Percentiles rank a stretch among this genome's conserved stretches.
Conservation (phyloP, 53 echinoderm and acorn worm species). For the Arbacia lixula region DNA sequence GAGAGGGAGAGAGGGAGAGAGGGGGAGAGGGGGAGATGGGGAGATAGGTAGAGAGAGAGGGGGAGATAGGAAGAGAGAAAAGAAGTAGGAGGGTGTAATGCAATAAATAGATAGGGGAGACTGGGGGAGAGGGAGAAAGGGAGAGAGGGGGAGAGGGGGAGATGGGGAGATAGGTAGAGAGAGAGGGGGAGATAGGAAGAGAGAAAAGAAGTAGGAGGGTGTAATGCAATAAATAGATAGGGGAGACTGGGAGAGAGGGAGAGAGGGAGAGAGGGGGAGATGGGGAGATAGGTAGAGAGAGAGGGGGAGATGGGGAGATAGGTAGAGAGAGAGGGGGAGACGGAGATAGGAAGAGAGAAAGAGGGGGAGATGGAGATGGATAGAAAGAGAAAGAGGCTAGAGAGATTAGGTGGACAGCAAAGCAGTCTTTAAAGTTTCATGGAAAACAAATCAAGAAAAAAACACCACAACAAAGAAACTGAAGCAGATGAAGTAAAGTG, state of each 20-base stretch:
- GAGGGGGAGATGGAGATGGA: background rate
- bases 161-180: background rate
- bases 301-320: background rate
- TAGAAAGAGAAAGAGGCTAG: background rate
- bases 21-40: background rate
- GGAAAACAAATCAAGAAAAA: background rate
- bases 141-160: background rate
- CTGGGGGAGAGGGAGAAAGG: background rate
- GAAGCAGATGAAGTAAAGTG: no score
- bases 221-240: background rate
- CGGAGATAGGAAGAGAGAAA: slow-evolving; percentile 9
- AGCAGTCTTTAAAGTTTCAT: no score
- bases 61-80: background rate
- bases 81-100: no score
- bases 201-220: background rate
- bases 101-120: background rate
- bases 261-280: background rate
- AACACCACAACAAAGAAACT: no score
- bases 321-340: background rate
- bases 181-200: background rate
- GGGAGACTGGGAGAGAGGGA: background rate
- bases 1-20: background rate
- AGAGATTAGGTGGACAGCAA: no score
- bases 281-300: background rate
- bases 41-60: background rate